Conservation (phyloP, 1,140 invertebrate species). For the Solen grandis region DNA sequence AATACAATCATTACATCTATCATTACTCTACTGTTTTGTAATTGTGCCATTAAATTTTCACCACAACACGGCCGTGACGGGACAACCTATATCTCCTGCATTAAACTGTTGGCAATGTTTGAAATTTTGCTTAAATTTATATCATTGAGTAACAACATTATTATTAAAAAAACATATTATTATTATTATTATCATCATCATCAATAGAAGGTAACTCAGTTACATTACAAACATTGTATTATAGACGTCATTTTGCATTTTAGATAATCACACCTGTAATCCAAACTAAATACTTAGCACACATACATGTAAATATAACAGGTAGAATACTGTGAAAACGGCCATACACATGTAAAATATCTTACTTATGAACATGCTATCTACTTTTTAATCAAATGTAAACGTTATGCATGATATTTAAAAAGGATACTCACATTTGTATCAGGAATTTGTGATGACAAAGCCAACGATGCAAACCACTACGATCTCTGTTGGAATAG, state of each 20-base stretch:
- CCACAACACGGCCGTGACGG: too few relatives aligned
- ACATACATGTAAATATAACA: too few relatives aligned
- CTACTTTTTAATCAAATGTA: neutral
- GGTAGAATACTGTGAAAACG: too few relatives aligned
- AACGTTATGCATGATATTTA: neutral
- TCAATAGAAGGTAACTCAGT: neutral
- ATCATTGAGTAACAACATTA: neutral
- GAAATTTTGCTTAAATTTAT: neutral
- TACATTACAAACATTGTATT: too few relatives aligned
- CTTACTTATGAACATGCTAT: neutral
- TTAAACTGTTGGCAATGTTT: neutral
- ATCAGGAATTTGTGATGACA: slow-evolving; percentile 23
- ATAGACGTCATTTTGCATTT: too few relatives aligned
- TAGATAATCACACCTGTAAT: too few relatives aligned
- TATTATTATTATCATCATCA: neutral
- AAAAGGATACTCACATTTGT: neutral
- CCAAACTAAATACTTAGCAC: too few relatives aligned
- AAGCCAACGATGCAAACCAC: neutral
- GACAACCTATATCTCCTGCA: neutral
- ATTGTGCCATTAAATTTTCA: neutral
- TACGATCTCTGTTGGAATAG: neutral
- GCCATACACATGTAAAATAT: too few relatives aligned
- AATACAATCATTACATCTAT: neutral
- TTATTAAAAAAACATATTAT: neutral
- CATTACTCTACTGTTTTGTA: neutral